Evolutionary conservation across 2,888 invertebrate genomes (phyloP).

Genomic region (Hypomecis punctinalis): DNA sequence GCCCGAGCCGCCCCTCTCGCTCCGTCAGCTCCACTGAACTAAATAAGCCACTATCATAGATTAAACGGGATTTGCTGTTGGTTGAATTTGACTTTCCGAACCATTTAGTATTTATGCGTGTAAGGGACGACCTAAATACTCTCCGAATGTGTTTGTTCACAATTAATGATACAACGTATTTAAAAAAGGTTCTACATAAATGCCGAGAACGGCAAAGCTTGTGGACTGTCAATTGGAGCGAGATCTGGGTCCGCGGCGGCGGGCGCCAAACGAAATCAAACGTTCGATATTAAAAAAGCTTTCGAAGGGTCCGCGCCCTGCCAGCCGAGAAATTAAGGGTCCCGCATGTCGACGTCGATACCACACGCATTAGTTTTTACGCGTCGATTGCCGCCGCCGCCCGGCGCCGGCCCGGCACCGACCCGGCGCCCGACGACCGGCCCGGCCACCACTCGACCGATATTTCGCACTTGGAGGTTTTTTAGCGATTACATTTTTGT

Average conservation of each 20-base stretch:
- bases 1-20: constrained; percentile 11
- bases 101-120: constrained; percentile 15
- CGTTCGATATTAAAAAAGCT: constrained; percentile 60
- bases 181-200: constrained; percentile 29
- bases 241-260: constrained; percentile 38
- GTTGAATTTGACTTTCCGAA: constrained; percentile 32
- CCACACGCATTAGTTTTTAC: constrained; percentile 59
- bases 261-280: constrained; percentile 56
- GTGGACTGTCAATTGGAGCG: constrained; percentile 50
- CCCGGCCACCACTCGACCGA: background rate
- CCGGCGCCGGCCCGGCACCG: constrained; percentile 27
- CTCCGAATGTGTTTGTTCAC: background rate
- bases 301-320: constrained; percentile 51
- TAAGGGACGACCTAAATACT: constrained; percentile 1
- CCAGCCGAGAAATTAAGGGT: constrained; percentile 72
- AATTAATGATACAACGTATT: background rate
- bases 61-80: constrained; percentile 30
- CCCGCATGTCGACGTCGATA: constrained; percentile 54
- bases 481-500: constrained; percentile 13
- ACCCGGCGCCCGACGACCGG: constrained; percentile 29
- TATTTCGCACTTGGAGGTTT: constrained; percentile 7
- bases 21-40: constrained; percentile 26
- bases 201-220: constrained; percentile 45
- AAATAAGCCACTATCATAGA: constrained; percentile 39
- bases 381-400: constrained; percentile 44